Evolutionary conservation across 2,113 vertebrate genomes (phyloP).

Genomic region (Larimichthys polyactis): DNA sequence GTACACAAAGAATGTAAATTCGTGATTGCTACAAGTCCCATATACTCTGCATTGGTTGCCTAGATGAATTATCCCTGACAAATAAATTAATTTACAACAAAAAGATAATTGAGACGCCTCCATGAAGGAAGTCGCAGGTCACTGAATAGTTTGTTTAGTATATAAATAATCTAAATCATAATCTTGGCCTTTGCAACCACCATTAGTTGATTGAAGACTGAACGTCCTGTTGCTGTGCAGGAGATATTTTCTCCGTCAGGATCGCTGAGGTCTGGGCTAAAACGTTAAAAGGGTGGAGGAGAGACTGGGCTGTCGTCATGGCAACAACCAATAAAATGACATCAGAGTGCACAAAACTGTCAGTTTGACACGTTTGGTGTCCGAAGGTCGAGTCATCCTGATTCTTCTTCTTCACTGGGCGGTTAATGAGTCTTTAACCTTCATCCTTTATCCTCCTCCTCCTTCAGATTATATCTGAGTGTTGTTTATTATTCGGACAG

Average conservation of each 20-base stretch:
- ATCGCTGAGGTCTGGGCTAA: not conserved
- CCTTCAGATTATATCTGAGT: constrained; percentile 14
- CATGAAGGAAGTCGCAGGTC: too few species aligned
- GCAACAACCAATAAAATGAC: constrained; percentile 12
- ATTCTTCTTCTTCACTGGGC: not conserved
- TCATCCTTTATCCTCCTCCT: not conserved
- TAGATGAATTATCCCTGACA: too few species aligned
- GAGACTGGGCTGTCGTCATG: not conserved
- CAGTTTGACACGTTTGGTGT: not conserved
- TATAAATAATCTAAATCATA: too few species aligned
- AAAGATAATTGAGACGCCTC: too few species aligned
- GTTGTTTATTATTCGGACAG: constrained; percentile 18
- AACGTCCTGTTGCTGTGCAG: not conserved
- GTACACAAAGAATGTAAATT: too few species aligned
- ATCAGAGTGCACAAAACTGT: not conserved
- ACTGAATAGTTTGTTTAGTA: too few species aligned
- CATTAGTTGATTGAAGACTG: too few species aligned
- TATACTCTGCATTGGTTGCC: too few species aligned
- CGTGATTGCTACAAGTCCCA: too few species aligned
- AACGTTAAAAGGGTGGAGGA: not conserved
- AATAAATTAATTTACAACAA: too few species aligned
- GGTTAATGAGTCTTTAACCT: not conserved
- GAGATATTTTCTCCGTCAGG: not conserved
- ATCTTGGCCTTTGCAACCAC: too few species aligned
- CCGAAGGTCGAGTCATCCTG: not conserved